phyloP scores from a whole-genome alignment of 2,113 vertebrate genomes.

The Neodontobutis hainanensis region DNA sequence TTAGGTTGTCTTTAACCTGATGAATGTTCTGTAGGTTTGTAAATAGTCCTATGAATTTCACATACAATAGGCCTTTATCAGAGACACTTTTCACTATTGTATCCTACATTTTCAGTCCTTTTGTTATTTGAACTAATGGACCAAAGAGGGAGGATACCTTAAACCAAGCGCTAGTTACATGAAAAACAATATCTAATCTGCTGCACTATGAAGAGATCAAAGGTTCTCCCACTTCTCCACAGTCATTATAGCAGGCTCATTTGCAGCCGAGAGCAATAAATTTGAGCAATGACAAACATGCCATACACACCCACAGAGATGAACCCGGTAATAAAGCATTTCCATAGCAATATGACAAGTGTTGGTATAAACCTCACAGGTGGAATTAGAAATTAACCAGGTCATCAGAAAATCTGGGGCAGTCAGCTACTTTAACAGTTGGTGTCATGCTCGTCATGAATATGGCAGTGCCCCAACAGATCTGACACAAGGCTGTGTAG shows the following conservation, averaged over 20 bases:
- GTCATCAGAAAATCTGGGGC: slow-evolving; percentile 25
- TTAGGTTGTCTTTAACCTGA: too few species aligned
- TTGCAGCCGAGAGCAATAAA: slow-evolving; percentile 48
- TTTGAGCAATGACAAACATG: background rate
- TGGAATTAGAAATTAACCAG: slow-evolving; percentile 8
- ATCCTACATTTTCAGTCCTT: too few species aligned
- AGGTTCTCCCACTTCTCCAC: slow-evolving; percentile 22
- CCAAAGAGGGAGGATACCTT: too few species aligned
- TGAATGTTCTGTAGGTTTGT: too few species aligned
- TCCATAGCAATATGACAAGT: slow-evolving; percentile 24
- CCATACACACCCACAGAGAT: slow-evolving; percentile 2
- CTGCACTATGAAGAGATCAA: slow-evolving; percentile 43
- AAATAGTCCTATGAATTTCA: too few species aligned
- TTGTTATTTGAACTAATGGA: background rate
- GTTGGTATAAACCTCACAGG: slow-evolving; percentile 53
- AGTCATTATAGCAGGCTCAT: slow-evolving; percentile 18
- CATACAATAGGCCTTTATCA: too few species aligned
- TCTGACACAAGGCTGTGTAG: slow-evolving; percentile 31
- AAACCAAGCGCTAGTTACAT: background rate
- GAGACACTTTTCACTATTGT: too few species aligned
- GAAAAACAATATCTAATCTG: slow-evolving; percentile 60
- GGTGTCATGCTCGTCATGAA: background rate
- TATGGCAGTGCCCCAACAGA: slow-evolving; percentile 36
- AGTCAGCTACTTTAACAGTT: slow-evolving; percentile 6
- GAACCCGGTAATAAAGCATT: slow-evolving; percentile 33